phyloP scores from a whole-genome alignment of 2,113 vertebrate genomes.

The Procapra przewalskii region DNA sequence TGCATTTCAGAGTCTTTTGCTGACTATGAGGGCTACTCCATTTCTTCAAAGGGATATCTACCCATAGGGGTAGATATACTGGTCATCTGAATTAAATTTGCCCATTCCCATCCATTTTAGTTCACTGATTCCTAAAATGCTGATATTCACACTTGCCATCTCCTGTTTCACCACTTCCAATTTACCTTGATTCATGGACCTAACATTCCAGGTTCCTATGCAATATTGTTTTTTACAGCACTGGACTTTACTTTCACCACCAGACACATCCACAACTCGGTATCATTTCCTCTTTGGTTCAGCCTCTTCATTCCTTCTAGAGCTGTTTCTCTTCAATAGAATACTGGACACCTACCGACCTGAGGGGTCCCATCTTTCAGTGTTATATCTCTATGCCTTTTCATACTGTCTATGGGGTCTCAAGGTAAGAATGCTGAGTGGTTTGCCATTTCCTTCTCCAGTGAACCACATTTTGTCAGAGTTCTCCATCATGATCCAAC shows the following conservation, averaged over 20 bases:
- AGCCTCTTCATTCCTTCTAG: neutral
- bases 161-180: neutral
- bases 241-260: neutral
- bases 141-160: neutral
- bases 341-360: neutral
- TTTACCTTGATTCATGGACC: neutral
- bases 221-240: neutral
- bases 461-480: neutral
- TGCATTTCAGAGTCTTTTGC: neutral
- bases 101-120: neutral
- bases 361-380: neutral
- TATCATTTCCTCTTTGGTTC: neutral
- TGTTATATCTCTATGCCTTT: neutral
- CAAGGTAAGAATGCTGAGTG: neutral
- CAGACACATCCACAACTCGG: neutral
- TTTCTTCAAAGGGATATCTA: neutral
- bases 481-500: neutral
- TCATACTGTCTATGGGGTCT: neutral
- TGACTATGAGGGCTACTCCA: neutral
- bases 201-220: neutral
- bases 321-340: neutral
- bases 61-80: neutral
- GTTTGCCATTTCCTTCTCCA: neutral
- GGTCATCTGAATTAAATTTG: neutral
- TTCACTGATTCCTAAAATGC: neutral